Percentiles rank a stretch among this genome's conserved stretches.
phyloP scores from a whole-genome alignment of 1,140 invertebrate species.

The Panulirus ornatus region DNA sequence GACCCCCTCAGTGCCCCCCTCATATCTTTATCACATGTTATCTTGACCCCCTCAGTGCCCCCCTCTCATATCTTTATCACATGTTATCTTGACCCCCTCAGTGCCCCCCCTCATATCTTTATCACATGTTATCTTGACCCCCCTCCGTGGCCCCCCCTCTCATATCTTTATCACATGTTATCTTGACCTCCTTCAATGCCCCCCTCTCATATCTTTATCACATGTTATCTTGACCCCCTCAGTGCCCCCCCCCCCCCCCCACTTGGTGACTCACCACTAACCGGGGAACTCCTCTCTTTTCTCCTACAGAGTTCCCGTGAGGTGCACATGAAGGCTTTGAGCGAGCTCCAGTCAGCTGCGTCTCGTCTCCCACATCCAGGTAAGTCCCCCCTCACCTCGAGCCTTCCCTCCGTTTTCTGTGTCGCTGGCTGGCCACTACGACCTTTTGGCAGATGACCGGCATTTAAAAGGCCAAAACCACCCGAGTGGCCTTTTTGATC shows the following conservation, averaged over 20 bases:
- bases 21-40: too few species aligned
- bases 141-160: neutral
- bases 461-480: too few species aligned
- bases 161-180: neutral
- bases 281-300: neutral
- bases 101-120: too few species aligned
- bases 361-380: constrained; percentile 59
- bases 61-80: too few species aligned
- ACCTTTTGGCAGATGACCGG: too few species aligned
- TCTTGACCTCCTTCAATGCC: too few species aligned
- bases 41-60: too few species aligned
- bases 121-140: too few species aligned
- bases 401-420: neutral
- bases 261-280: neutral
- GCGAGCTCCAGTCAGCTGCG: constrained; percentile 41
- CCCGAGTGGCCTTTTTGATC: too few species aligned
- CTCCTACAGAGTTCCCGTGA: constrained; percentile 55
- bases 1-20: too few species aligned
- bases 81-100: too few species aligned
- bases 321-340: constrained; percentile 51
- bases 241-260: neutral
- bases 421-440: too few species aligned
- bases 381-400: neutral
- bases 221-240: neutral
- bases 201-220: neutral